Percentiles rank a stretch among this genome's conserved stretches.
phyloP scores from a whole-genome alignment of 2,888 invertebrate species.

The Drosophila eohydei region DNA sequence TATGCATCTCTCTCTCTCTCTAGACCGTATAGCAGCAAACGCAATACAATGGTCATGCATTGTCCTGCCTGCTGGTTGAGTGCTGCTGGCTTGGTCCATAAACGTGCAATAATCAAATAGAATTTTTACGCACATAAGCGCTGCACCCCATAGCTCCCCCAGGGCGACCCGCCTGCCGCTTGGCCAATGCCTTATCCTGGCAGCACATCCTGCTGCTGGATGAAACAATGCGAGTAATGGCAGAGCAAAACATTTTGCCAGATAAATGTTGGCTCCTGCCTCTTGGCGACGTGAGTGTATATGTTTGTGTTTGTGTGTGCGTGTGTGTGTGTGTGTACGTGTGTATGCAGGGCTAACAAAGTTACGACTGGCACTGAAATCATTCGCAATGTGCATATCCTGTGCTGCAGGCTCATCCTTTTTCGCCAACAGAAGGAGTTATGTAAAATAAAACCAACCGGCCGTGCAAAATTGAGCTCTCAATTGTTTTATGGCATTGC shows the following conservation, averaged over 20 bases:
- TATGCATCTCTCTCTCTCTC: neutral
- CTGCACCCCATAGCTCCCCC: constrained; percentile 1
- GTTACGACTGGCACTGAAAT: constrained; percentile 67
- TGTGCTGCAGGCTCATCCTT: constrained; percentile 52
- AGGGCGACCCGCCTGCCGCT: neutral
- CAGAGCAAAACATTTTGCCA: constrained; percentile 71
- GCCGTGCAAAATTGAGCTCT: constrained; percentile 72
- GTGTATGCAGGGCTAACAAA: constrained; percentile 54
- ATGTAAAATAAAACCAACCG: constrained; percentile 68
- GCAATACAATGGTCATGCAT: constrained; percentile 21
- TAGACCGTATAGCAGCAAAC: constrained; percentile 5
- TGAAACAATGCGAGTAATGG: constrained; percentile 64
- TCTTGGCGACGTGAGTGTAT: constrained; percentile 14
- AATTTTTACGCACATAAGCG: constrained; percentile 74
- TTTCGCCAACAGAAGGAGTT: constrained; percentile 42
- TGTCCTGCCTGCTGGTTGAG: constrained; percentile 12
- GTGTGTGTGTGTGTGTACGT: neutral
- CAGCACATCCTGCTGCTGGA: constrained; percentile 32
- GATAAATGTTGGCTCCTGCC: constrained; percentile 61
- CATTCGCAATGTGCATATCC: constrained; percentile 64
- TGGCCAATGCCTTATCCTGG: constrained; percentile 19
- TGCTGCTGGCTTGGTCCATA: constrained; percentile 32
- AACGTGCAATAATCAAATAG: constrained; percentile 74
- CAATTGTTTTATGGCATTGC: constrained; percentile 72
- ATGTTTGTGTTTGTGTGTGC: neutral